phyloP scores from a whole-genome alignment of 2,113 vertebrate species.

The Anarrhichthys ocellatus region DNA sequence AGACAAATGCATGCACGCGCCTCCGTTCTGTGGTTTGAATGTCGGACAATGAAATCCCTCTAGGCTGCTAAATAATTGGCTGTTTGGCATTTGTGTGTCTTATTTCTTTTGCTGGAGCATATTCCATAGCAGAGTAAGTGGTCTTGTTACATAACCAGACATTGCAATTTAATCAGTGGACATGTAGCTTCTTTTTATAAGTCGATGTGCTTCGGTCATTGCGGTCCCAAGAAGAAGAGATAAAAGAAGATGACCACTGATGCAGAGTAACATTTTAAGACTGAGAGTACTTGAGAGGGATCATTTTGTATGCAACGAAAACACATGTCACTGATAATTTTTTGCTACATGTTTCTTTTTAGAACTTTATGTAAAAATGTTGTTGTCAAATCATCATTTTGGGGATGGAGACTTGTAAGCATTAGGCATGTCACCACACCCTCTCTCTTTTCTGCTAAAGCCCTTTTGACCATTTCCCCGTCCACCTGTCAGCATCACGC shows the following conservation, averaged over 20 bases:
- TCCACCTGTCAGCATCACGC: not conserved
- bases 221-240: not conserved
- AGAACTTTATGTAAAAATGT: not conserved
- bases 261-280: not conserved
- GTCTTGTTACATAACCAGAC: slow-evolving; percentile 61
- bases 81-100: slow-evolving; percentile 75
- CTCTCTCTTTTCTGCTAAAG: too few relatives aligned
- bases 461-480: not conserved
- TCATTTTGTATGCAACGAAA: not conserved
- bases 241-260: not conserved
- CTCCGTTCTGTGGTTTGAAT: slow-evolving; percentile 49
- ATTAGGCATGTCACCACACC: too few relatives aligned
- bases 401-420: not conserved
- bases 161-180: slow-evolving; percentile 41
- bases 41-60: slow-evolving; percentile 64
- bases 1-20: slow-evolving; percentile 21
- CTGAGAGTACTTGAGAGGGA: not conserved
- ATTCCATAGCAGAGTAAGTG: slow-evolving; percentile 51
- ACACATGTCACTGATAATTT: not conserved
- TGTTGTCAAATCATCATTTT: not conserved
- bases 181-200: slow-evolving; percentile 14
- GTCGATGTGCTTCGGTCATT: slow-evolving; percentile 33
- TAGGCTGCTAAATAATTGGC: slow-evolving; percentile 78
- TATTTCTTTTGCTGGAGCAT: slow-evolving; percentile 53
- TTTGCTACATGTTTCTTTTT: not conserved